Evolutionary conservation across 1,140 invertebrate species (phyloP).

Genomic region (Penaeus vannamei): DNA sequence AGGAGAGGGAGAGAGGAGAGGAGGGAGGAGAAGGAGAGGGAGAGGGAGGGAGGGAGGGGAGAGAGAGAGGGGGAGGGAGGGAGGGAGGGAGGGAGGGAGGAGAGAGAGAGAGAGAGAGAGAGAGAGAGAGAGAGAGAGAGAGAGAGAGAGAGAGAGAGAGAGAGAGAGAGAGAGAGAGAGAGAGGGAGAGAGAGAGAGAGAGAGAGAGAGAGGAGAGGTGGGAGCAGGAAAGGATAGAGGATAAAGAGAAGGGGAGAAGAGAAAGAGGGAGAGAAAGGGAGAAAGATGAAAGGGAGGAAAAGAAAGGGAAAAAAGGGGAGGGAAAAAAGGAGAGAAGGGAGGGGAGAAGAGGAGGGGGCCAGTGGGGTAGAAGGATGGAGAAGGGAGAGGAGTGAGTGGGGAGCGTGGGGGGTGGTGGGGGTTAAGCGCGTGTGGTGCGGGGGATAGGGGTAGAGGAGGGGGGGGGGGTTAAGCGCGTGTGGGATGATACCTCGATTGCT

Average conservation of each 20-base stretch:
- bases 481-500: no score
- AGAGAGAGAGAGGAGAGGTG: background rate
- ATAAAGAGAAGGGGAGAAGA: background rate
- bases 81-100: background rate
- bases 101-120: background rate
- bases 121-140: no score
- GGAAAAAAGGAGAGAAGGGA: background rate
- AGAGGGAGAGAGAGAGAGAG: background rate
- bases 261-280: background rate
- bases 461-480: background rate
- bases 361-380: background rate
- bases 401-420: background rate
- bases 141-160: background rate
- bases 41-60: background rate
- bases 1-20: background rate
- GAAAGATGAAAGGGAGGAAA: background rate
- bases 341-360: no score
- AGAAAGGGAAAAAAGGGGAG: no score
- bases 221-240: background rate
- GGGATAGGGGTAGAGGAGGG: background rate
- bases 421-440: background rate
- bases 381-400: background rate
- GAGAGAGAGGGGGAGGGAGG: background rate
- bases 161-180: background rate
- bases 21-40: background rate